Conservation (phyloP, 2,888 invertebrate species). For the Byasa hedistus region DNA sequence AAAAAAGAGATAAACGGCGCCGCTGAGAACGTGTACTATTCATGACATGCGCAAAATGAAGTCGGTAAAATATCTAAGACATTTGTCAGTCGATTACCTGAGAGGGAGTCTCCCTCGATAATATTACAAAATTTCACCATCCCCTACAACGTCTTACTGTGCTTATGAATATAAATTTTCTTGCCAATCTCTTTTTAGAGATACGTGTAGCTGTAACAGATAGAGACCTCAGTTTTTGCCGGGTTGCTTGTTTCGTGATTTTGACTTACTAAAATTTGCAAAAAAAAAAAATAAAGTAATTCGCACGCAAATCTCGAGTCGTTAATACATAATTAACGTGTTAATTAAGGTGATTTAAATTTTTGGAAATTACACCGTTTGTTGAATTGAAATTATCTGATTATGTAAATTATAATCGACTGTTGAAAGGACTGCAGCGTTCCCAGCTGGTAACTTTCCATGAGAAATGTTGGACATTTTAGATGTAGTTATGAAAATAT, state of each 20-base stretch:
- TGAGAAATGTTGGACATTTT: slow-evolving; percentile 3
- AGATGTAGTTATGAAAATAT: not conserved
- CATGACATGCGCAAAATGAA: slow-evolving; percentile 67
- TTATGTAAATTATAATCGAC: slow-evolving; percentile 30
- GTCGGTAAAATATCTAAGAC: slow-evolving; percentile 75
- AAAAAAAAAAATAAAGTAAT: slow-evolving; percentile 8
- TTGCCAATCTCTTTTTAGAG: slow-evolving; percentile 54
- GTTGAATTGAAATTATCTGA: slow-evolving; percentile 26
- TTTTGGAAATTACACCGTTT: slow-evolving; percentile 22
- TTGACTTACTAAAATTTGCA: not conserved
- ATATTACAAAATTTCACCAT: slow-evolving; percentile 65
- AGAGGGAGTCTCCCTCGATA: slow-evolving; percentile 61
- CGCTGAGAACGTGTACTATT: slow-evolving; percentile 41
- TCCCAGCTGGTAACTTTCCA: slow-evolving; percentile 13
- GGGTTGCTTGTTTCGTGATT: slow-evolving; percentile 7
- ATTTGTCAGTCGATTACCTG: slow-evolving; percentile 79
- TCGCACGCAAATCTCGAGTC: slow-evolving; percentile 20
- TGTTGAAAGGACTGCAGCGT: slow-evolving; percentile 26
- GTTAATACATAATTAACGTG: slow-evolving; percentile 16
- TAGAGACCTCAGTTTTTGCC: slow-evolving; percentile 26
- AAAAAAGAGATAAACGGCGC: not conserved
- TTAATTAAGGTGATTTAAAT: slow-evolving; percentile 26
- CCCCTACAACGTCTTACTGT: slow-evolving; percentile 58
- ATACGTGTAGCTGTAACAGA: slow-evolving; percentile 37
- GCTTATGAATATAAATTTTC: slow-evolving; percentile 71